Base-by-base conservation (phyloP, 2,113 vertebrate species). In the Planiliza haematocheilus region DNA sequence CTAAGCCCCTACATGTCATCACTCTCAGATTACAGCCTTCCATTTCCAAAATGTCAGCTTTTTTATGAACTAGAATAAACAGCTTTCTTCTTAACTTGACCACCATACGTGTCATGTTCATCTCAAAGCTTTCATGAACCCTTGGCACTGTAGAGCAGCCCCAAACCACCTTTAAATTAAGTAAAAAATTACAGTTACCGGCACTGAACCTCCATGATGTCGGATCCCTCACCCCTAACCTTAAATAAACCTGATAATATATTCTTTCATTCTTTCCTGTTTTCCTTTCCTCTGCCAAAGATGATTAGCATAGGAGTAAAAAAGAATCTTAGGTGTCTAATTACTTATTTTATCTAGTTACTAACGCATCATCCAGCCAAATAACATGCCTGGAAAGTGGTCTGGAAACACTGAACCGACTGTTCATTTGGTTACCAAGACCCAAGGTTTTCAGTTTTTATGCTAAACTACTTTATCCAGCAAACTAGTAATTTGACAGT, bases 1-100 rank as follows among this genome's bases (percentile, higher is more conserved):
- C 55, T 60, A 65, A 71, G 68, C 52, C 61, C 69, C 10, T 74
- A 46, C 41, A 61, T 80, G 72, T 87, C 83, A 86, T 62, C 80
- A 37, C 77, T 63, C 72, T 84, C 74, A 66, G 55, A 72, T 77
- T 87, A 72, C 79, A 83, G 45, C 21, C 38, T 64, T 49, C 14
- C 12, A 62, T 60, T 82, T 82, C 4, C 56, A 56, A 67, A 73
- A 83, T 58, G 42, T 79, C 43, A 20, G 7, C 62, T 55, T 73
- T 75, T 66, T 65, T 73, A 61, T 17, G 66, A 69, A 30, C 42
- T 58, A 58, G 43, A 14, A 72, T 43, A 74, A 81, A 62, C 56
- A 60, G 21, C 43, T 53, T 71, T 58, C 55, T 75, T 72, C 63
- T 37, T 45, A 69, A 55, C 56, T 53, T 64, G 34, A 79, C 68